Evolutionary conservation across 2,797 vertebrate species (phyloP), one percentile per base, ranked within the genome.

Genomic region (Sorex maritimensis): DNA sequence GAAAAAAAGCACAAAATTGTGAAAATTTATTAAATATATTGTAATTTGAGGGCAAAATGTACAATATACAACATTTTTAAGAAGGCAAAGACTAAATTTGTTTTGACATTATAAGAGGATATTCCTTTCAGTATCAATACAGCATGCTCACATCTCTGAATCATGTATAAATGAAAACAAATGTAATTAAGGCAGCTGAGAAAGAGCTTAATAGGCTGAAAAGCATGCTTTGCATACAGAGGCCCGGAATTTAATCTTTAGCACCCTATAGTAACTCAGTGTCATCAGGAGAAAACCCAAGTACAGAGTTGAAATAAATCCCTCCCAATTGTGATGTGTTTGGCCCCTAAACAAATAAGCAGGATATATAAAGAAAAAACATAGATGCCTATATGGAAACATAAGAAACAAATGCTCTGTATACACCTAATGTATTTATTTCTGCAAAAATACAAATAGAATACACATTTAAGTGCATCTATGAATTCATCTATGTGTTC

Each of bases 1-100:
- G n/a, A 92, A 81, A 83, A 83, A 52, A 68, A 84, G 5, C 65
- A 75, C 19, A 26, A 58, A 85, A 85, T 52, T 24, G 61, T 23
- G 19, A 21, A 87, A 26, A n/a, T 23, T 1, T 83, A 14, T 30
- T 13, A 28, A 52, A 21, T 58, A 75, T 87, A 3, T 46, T 82
- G 0, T 52, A 52, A 58, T 26, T 41, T 63, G 12, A 92, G 86
- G 1, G 52, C 28, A 15, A 79, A 34, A 24, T 1, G 63, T 41
- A 61, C 68, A 52, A 52, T 52, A 81, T 8, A 19, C 23, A 77
- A 1, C 72, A 26, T 65, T 10, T 55, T 77, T 28, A 67, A 67
- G 17, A 65, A 2, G 0, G 4, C 6, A 86, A 28, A 61, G 19
- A 61, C 5, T 41, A 5, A 26, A 52, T 73, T 68, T 83, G 28